These are phyloP conservation scores for Plumapathes pennacea DNA, from an alignment of 92 coral and sea anemone genomes.

Conservation along the genomic window DNA sequence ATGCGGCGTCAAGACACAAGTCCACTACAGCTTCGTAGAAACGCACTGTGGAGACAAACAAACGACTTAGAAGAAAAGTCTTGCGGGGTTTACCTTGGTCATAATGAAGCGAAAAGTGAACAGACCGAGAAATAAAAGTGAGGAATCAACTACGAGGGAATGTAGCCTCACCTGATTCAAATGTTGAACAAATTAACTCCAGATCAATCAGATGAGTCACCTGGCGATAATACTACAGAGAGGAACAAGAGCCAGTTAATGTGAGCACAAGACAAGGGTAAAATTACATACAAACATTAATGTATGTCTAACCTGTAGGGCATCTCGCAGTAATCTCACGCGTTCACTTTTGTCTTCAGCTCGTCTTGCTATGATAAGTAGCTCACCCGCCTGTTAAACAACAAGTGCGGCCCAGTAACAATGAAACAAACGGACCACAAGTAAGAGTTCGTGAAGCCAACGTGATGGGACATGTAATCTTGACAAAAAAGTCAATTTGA, in stretches of 20 bases:
- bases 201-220: constrained; percentile 90
- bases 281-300: background rate
- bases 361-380: constrained; percentile 77
- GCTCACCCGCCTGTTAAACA: constrained; percentile 83
- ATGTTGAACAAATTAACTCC: constrained; percentile 73
- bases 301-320: constrained; percentile 61
- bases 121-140: too few relatives aligned
- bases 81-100: too few relatives aligned
- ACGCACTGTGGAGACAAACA: constrained; percentile 54
- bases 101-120: too few relatives aligned
- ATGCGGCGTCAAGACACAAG: constrained; percentile 77
- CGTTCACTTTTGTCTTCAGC: constrained; percentile 84
- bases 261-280: background rate
- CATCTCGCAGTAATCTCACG: constrained; percentile 77
- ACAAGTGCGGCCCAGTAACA: too few relatives aligned
- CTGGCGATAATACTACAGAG: constrained; percentile 83
- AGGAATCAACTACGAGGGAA: background rate
- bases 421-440: too few relatives aligned
- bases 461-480: too few relatives aligned
- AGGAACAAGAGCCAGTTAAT: background rate
- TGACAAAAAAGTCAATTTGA: too few relatives aligned
- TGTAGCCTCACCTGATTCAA: constrained; percentile 81
- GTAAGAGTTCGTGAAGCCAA: too few relatives aligned
- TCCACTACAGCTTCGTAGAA: constrained; percentile 91
- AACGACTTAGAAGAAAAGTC: too few relatives aligned